A percentile compares a stretch with the other conserved stretches of the same genome.
phyloP scores from a whole-genome alignment of 2,888 invertebrate genomes.

The Myopa testacea region DNA sequence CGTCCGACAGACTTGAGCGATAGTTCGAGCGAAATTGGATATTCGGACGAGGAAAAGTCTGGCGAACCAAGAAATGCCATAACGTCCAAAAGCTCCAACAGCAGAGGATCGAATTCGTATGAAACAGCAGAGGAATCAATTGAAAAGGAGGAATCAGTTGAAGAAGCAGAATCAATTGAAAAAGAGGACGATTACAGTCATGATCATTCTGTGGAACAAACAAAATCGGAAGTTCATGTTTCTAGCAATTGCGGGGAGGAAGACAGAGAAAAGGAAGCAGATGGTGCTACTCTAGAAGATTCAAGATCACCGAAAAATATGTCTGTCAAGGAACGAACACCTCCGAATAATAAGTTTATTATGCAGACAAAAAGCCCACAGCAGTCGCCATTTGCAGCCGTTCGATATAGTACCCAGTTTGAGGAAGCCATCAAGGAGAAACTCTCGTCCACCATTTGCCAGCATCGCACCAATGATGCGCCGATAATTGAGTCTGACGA shows the following conservation, averaged over 20 bases:
- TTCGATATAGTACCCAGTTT: constrained; percentile 58
- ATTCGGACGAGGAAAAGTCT: constrained; percentile 50
- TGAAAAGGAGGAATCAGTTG: background rate
- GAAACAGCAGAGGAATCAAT: constrained; percentile 1
- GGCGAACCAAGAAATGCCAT: background rate
- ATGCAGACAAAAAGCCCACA: background rate
- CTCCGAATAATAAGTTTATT: background rate
- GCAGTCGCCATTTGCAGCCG: constrained; percentile 42
- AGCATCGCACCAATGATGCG: constrained; percentile 32
- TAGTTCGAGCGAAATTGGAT: constrained; percentile 63
- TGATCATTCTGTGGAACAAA: background rate
- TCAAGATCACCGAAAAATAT: background rate
- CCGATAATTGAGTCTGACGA: constrained; percentile 43
- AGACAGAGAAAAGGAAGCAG: background rate
- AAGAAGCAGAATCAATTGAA: no score
- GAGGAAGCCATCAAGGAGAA: constrained; percentile 52
- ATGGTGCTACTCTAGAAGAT: background rate
- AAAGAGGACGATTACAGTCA: background rate
- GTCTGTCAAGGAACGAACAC: background rate
- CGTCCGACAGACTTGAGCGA: constrained; percentile 57
- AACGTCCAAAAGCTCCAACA: background rate
- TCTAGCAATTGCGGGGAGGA: background rate
- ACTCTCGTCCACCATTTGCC: constrained; percentile 57
- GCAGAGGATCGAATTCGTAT: constrained; percentile 36
- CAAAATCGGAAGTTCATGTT: background rate